These are phyloP conservation scores for Notolepis coatsorum DNA, from an alignment of 2,797 vertebrate genomes.

Conservation along the genomic window DNA sequence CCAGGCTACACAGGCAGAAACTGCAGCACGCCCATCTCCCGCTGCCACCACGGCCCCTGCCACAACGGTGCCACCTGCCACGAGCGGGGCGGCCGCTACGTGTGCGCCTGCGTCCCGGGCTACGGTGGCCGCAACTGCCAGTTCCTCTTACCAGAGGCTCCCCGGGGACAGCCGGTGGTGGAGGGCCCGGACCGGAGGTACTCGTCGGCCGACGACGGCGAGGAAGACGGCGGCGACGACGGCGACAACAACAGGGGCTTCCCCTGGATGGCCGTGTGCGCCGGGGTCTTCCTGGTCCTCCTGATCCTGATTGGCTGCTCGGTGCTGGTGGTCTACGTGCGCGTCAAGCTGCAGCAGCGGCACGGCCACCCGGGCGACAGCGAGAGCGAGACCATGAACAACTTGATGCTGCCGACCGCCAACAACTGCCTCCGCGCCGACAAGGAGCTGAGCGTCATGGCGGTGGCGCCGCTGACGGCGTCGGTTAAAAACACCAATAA, in stretches of 20 bases:
- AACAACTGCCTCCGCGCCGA: slow-evolving; percentile 93
- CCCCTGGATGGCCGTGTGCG: slow-evolving; percentile 94
- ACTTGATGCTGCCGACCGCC: slow-evolving; percentile 87
- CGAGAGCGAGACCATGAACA: slow-evolving; percentile 98
- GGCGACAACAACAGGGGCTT: slow-evolving; percentile 83
- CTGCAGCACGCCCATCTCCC: slow-evolving; percentile 91
- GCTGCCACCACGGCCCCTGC: slow-evolving; percentile 92
- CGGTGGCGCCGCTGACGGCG: slow-evolving; percentile 86
- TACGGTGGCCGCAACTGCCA: slow-evolving; percentile 97
- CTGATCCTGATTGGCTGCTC: slow-evolving; percentile 92
- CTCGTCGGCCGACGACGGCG: slow-evolving; percentile 62
- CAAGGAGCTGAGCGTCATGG: slow-evolving; percentile 91
- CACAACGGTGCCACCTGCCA: slow-evolving; percentile 98
- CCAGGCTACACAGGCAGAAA: slow-evolving; percentile 93
- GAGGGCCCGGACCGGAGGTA: slow-evolving; percentile 76
- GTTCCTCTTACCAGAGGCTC: slow-evolving; percentile 90
- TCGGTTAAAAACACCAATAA: slow-evolving; percentile 99
- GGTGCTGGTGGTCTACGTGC: slow-evolving; percentile 87
- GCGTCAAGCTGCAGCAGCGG: slow-evolving; percentile 89
- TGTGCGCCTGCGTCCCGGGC: slow-evolving; percentile 91
- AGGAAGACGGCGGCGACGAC: slow-evolving; percentile 67
- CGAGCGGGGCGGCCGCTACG: slow-evolving; percentile 89
- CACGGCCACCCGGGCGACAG: slow-evolving; percentile 80
- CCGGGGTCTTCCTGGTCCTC: slow-evolving; percentile 93
- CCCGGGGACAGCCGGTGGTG: slow-evolving; percentile 70